Base-by-base conservation (phyloP, 2,888 invertebrate species). In the Phalera bucephala region DNA sequence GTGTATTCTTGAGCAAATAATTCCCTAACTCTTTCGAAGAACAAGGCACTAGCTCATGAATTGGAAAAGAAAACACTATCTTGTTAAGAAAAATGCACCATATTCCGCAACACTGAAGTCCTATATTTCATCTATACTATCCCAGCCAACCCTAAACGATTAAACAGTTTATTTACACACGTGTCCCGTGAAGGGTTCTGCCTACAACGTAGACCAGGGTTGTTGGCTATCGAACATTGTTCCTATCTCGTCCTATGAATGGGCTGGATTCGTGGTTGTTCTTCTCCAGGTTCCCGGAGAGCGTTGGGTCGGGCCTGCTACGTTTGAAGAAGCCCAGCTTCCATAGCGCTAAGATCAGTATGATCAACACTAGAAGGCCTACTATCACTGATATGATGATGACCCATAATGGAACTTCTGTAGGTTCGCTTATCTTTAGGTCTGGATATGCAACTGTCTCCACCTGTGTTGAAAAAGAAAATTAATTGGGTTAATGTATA, bases 251-350 rank as follows among this genome's bases (percentile, higher is more conserved):
- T 1, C 79, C 84, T 20, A 91, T 86, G 61, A 93, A 92, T 11
- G 94, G 94, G 64, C 93, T 94, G 45, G 93, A 92, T 52, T 94
- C 94, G 58, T 92, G 92, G 40, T 84, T 84, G 64, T 94, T 94
- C 67, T 95, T 95, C 70, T 94, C 94, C 13, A 95, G 78, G 76
- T 95, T 95, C 0, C 95, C 96, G 12, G 95, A 95, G 2, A 95
- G 77, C 9, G 96, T 96, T 1, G 94, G 95, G 77, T 96, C 96
- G 3, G 95, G 95, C 49, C 96, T 91, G 70, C 95, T 93, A 64
- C 96, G 87, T 70, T 96, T 96, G 85, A 97, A 97, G 92, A 97
- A 97, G 33, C 97, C 97, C 34, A 96, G 93, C 88, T 95, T 97
- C 94, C 96, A 97, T 40, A 98, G 87, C 12, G 94, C 91, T 31